These are phyloP conservation scores for Eurystomus gularis DNA, from an alignment of 2,113 vertebrate species.

Conservation along the genomic window DNA sequence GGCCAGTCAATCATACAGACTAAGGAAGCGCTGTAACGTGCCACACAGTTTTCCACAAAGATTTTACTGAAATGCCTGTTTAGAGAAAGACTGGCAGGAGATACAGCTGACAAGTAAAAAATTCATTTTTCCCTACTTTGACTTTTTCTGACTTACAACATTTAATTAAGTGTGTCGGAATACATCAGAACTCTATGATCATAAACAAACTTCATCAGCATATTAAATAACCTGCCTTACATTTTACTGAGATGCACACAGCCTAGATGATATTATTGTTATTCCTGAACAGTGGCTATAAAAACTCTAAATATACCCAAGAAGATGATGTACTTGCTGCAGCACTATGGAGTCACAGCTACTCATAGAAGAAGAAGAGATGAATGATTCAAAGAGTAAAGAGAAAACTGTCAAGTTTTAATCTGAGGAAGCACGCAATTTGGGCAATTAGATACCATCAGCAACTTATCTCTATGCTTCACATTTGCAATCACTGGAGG, in stretches of 20 bases:
- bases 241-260: background rate
- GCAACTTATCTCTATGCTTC: background rate
- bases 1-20: background rate
- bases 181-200: background rate
- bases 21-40: background rate
- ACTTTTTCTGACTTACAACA: background rate
- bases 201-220: background rate
- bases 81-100: background rate
- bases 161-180: background rate
- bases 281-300: background rate
- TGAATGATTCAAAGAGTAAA: constrained; percentile 5
- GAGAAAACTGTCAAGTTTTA: background rate
- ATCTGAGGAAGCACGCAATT: background rate
- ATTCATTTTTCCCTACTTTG: background rate
- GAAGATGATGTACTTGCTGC: background rate
- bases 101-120: background rate
- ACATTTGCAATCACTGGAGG: background rate
- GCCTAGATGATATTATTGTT: background rate
- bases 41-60: background rate
- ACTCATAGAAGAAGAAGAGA: background rate
- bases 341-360: background rate
- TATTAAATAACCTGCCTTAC: background rate
- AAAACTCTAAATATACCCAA: background rate
- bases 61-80: background rate
- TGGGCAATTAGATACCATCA: constrained; percentile 7